Conservation (phyloP, 2,888 invertebrate genomes). For the Drosophila borealis region DNA sequence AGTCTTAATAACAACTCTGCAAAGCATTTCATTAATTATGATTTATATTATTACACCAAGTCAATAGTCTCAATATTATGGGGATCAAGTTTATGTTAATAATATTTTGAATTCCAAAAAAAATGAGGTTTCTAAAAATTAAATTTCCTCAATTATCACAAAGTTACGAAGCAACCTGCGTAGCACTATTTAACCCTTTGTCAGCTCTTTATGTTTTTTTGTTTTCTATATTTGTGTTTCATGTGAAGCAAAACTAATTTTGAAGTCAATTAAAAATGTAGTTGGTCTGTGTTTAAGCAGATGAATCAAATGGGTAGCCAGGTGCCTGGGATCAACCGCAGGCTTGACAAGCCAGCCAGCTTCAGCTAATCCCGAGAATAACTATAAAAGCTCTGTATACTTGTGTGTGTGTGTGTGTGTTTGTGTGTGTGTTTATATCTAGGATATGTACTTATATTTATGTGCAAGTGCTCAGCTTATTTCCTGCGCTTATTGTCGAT, state of each 20-base stretch:
- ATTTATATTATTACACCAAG: too few species aligned
- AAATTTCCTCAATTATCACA: too few species aligned
- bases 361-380: slow-evolving; percentile 5
- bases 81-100: too few species aligned
- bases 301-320: slow-evolving; percentile 20
- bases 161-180: slow-evolving; percentile 2
- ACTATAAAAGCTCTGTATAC: not conserved
- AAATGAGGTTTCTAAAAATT: too few species aligned
- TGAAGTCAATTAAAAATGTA: slow-evolving; percentile 72
- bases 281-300: slow-evolving; percentile 28
- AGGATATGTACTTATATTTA: slow-evolving; percentile 37
- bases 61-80: too few species aligned
- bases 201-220: slow-evolving; percentile 15
- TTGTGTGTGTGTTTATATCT: slow-evolving; percentile 9
- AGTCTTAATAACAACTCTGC: too few species aligned
- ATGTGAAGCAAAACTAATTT: slow-evolving; percentile 68
- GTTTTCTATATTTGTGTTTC: slow-evolving; percentile 33
- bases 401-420: not conserved
- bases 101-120: too few species aligned
- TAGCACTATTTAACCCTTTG: not conserved
- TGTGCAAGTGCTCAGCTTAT: slow-evolving; percentile 59
- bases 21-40: too few species aligned
- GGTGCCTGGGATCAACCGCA: slow-evolving; percentile 23
- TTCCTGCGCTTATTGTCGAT: slow-evolving; percentile 78
- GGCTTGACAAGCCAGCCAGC: slow-evolving; percentile 12